Evolutionary conservation across 1,140 invertebrate species (phyloP).

Genomic region (Maconellicoccus hirsutus): DNA sequence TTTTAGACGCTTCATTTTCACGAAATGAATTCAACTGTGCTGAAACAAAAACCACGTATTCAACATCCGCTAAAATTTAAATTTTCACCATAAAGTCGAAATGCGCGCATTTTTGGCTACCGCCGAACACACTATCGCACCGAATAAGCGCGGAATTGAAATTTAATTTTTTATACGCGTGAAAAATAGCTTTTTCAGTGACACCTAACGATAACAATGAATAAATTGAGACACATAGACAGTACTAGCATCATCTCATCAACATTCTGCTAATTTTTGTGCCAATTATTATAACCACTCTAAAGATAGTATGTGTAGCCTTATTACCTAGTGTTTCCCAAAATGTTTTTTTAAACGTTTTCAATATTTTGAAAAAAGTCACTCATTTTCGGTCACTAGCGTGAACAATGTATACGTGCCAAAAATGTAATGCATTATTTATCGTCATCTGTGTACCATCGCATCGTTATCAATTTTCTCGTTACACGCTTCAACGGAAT

Average conservation of each 20-base stretch:
- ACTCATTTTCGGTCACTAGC: conserved; percentile 7
- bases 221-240: conserved; percentile 5
- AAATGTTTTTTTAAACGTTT: background rate
- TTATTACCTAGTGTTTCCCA: conserved; percentile 14
- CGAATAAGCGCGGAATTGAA: too few relatives aligned
- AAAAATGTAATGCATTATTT: background rate
- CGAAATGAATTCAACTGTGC: background rate
- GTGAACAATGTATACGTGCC: background rate
- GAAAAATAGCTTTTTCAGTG: background rate
- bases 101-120: too few relatives aligned
- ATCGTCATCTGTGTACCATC: background rate
- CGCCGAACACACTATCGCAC: too few relatives aligned
- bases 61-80: too few relatives aligned
- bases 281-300: conserved; percentile 15
- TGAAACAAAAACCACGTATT: background rate
- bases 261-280: conserved; percentile 14
- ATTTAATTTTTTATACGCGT: background rate
- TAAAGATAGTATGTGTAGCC: conserved; percentile 15
- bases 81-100: too few relatives aligned
- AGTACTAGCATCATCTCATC: conserved; percentile 2
- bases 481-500: background rate
- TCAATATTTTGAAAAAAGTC: conserved; percentile 5
- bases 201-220: conserved; percentile 11
- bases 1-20: conserved; percentile 1
- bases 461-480: background rate